Evolutionary conservation across 2,888 invertebrate species (phyloP).

Genomic region (Drosophila barbarae): DNA sequence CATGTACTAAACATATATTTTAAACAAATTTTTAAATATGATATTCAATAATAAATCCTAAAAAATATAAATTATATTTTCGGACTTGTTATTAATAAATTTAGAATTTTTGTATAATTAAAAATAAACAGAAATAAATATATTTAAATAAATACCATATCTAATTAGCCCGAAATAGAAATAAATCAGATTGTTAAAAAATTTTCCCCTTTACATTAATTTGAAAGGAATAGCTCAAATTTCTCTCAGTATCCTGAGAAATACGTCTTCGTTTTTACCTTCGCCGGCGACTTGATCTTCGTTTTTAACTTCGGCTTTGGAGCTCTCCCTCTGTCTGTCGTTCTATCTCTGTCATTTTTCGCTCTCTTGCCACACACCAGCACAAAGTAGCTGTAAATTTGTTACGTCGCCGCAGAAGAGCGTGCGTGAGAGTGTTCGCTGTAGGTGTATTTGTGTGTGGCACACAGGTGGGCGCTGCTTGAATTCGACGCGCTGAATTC

Average conservation of each 20-base stretch:
- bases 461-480: conserved; percentile 59
- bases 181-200: too few relatives aligned
- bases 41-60: too few relatives aligned
- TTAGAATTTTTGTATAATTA: too few relatives aligned
- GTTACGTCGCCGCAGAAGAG: conserved; percentile 62
- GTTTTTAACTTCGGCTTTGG: conserved; percentile 14
- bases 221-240: too few relatives aligned
- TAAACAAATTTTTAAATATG: too few relatives aligned
- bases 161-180: too few relatives aligned
- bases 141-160: too few relatives aligned
- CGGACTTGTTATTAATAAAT: too few relatives aligned
- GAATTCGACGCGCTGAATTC: conserved; percentile 58
- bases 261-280: conserved; percentile 25
- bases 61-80: too few relatives aligned
- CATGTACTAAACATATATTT: too few relatives aligned
- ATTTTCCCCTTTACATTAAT: too few relatives aligned
- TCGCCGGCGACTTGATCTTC: conserved; percentile 19
- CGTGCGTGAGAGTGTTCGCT: conserved; percentile 13
- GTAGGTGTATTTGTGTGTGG: conserved; percentile 13
- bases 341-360: conserved; percentile 7
- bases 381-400: conserved; percentile 79
- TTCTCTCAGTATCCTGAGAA: conserved; percentile 1
- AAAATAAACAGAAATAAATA: too few relatives aligned
- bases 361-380: conserved; percentile 63
- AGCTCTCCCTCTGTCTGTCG: conserved; percentile 10